Conservation (phyloP, 2,113 vertebrate genomes). For the Cyrtonyx montezumae region DNA sequence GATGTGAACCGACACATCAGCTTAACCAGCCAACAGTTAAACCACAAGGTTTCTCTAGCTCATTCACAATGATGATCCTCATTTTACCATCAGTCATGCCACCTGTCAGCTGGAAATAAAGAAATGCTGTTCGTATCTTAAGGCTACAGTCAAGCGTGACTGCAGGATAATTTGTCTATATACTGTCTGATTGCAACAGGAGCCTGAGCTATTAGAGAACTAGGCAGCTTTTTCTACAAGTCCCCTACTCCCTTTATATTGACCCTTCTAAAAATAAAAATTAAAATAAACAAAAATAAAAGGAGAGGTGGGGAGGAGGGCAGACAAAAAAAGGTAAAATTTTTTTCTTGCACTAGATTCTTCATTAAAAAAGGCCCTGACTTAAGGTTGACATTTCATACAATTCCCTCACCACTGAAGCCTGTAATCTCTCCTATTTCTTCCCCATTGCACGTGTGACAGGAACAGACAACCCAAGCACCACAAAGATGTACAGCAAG, state of each 20-base stretch:
- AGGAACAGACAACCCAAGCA: background rate
- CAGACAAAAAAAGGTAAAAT: background rate
- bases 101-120: constrained; percentile 51
- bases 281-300: no score
- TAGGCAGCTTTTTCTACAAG: background rate
- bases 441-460: rapidly evolving
- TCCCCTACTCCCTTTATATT: background rate
- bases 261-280: background rate
- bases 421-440: background rate
- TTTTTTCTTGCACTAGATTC: background rate
- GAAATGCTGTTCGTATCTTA: background rate
- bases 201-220: background rate
- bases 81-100: constrained; percentile 2
- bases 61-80: background rate
- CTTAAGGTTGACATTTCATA: background rate
- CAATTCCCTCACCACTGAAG: background rate
- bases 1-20: background rate
- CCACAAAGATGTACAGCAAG: background rate
- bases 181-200: background rate
- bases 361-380: background rate
- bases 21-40: background rate
- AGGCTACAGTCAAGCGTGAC: background rate
- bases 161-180: constrained; percentile 20
- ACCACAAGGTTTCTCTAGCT: background rate
- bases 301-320: no score